phyloP scores from a whole-genome alignment of 2,888 invertebrate species.

The Tipula lateralis region DNA sequence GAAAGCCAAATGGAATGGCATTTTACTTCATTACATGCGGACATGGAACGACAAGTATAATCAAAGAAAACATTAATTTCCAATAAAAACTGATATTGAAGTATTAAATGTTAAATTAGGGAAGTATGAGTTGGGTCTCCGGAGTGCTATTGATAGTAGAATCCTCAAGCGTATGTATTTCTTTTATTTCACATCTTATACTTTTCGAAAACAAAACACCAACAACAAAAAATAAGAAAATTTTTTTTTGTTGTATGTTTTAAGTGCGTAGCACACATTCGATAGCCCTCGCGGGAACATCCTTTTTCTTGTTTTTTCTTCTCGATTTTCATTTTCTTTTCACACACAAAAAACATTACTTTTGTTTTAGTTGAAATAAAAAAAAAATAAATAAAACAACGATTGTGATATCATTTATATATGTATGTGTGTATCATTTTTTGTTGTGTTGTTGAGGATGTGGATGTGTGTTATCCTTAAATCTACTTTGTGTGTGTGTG shows the following conservation, averaged over 20 bases:
- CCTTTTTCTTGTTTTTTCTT: constrained; percentile 25
- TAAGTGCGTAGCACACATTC: constrained; percentile 26
- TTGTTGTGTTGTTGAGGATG: not conserved
- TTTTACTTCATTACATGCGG: not conserved
- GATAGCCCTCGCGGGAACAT: constrained; percentile 26
- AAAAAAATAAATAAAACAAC: not conserved
- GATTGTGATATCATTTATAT: constrained; percentile 12
- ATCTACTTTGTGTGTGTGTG: not conserved
- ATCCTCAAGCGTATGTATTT: constrained; percentile 7
- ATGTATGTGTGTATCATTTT: not conserved
- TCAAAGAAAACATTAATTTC: constrained; percentile 7
- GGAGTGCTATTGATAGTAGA: constrained; percentile 27
- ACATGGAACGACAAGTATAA: constrained; percentile 7
- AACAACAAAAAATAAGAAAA: not conserved
- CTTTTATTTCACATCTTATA: constrained; percentile 14
- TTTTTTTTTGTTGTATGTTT: constrained; percentile 1
- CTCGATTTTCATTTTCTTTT: not conserved
- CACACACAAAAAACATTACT: constrained; percentile 16
- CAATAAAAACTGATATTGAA: constrained; percentile 12
- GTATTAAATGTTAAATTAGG: constrained; percentile 24
- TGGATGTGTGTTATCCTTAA: not conserved
- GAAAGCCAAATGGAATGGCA: not conserved
- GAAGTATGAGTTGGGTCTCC: constrained; percentile 15
- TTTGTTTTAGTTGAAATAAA: not conserved
- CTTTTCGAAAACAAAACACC: constrained; percentile 19